Evolutionary conservation across 2,797 vertebrate genomes (phyloP), one percentile per base, ranked within the genome.

Genomic region (Perodicticus potto): DNA sequence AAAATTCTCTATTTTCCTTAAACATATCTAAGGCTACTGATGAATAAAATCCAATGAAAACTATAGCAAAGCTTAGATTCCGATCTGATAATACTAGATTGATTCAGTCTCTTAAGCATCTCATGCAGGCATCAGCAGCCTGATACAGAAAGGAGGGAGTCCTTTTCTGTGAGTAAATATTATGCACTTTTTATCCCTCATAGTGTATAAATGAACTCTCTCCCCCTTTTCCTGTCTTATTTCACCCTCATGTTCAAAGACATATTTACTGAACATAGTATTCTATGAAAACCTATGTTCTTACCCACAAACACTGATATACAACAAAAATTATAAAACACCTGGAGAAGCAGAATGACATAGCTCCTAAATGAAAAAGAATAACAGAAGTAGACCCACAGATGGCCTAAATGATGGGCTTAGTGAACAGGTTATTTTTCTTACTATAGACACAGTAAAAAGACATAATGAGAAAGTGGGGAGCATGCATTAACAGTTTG

Each of bases 221-320:
- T 80, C 53, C 67, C 45, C 22, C 78, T 78, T 78, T 65, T 7
- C 72, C 55, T 70, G 7, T 20, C 43, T 32, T 80, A 69, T 59
- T 85, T 78, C 27, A 74, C n/a, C 5, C 13, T 93, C n/a, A 73
- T 37, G 37, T 27, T 67, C 34, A 72, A 78, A 67, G 40, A 63
- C 78, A 55, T 23, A 73, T 92, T 92, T 94, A 13, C 70, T 87
- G 23, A 90, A 83, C 27, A 78, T 43, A 65, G 29, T 69, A 61
- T 29, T 73, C 23, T 81, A 1, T 67, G 65, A 67, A 67, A 67
- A 67, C 7, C 22, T 74, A 16, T 70, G 37, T 6, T 78, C 78
- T 59, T 86, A 57, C 61, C 27, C 65, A 55, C 27, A 45, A 63
- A 65, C 20, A 34, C 9, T 77, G 23, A 90, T 57, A 77, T 7